A percentile compares a stretch with the other conserved stretches of the same genome.
phyloP scores from a whole-genome alignment of 2,797 vertebrate genomes.

The Geotrypetes seraphini region DNA sequence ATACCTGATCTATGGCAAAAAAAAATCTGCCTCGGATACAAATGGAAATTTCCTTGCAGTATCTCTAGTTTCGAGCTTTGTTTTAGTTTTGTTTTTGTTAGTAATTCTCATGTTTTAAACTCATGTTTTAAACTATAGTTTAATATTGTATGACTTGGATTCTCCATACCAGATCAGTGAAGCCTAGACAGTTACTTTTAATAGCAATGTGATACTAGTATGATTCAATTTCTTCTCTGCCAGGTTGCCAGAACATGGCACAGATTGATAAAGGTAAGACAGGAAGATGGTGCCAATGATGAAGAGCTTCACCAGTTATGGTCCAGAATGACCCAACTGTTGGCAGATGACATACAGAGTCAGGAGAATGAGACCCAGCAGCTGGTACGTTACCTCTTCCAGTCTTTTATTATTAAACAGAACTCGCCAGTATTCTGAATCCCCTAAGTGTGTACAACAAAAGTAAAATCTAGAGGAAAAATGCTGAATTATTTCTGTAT shows the following conservation, averaged over 20 bases:
- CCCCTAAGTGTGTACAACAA: too few species aligned
- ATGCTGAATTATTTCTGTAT: too few species aligned
- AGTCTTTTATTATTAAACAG: too few species aligned
- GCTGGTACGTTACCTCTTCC: constrained; percentile 50
- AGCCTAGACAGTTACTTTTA: neutral
- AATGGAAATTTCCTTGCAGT: neutral
- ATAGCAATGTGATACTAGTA: neutral
- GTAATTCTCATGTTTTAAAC: neutral
- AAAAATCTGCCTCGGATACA: neutral
- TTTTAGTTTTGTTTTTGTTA: neutral
- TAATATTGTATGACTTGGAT: neutral
- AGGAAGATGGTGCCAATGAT: constrained; percentile 59
- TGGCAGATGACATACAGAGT: constrained; percentile 52
- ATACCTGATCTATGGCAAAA: neutral
- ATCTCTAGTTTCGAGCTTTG: neutral
- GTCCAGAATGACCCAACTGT: constrained; percentile 68
- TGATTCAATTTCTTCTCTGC: neutral
- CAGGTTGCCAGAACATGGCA: constrained; percentile 75
- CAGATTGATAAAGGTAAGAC: constrained; percentile 63
- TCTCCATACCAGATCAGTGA: neutral
- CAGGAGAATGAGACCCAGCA: constrained; percentile 73
- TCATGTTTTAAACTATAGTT: neutral
- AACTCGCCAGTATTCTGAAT: too few species aligned
- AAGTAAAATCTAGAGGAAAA: too few species aligned
- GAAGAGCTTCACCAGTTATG: constrained; percentile 73